Evolutionary conservation across 2,888 invertebrate genomes (phyloP), one percentile per base, ranked within the genome.

Genomic region (Hyposoter didymator): DNA sequence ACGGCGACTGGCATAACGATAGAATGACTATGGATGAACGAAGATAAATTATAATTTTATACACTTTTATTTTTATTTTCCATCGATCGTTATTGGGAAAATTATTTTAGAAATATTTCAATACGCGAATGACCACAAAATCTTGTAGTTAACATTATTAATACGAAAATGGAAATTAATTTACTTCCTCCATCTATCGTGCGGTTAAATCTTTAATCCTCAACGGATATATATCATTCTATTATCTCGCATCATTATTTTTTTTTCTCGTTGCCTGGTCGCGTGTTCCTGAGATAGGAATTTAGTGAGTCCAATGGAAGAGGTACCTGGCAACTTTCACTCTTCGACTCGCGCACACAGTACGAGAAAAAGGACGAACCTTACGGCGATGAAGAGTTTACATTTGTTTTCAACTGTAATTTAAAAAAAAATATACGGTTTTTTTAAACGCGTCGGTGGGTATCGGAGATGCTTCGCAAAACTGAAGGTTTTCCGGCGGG

Each of bases 271-370:
- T 78, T 67, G 32, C 32, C 17, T 19, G 39, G 76, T 80, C 80
- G 52, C 76, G 81, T 81, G 66, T 73, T 67, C 64, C 35, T 17
- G 45, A 64, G 52, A 73, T 49, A 32, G 78, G 73, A 84, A 84
- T 84, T 84, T 82, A 45, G 73, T 73, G 39, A 84, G 59, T 82
- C 62, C 35, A 19, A 17, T 17, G 17, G 66, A 67, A 78, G 17
- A 19, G 72, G 43, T 19, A 49, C 59, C 47, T 62, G 43, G 73
- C 62, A 78, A 82, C 84, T 84, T 84, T 84, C 84, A 84, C 84
- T 73, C 67, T 64, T 39, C 43, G n/a, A 47, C n/a, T n/a, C 19
- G 69, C 39, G 62, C 78, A 47, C 67, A 55, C 66, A 52, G 45
- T 49, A 73, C 43, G 78, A 81, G 67, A 78, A 59, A 62, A 70